phyloP scores from a whole-genome alignment of 1,140 invertebrate genomes.

The Maconellicoccus hirsutus region DNA sequence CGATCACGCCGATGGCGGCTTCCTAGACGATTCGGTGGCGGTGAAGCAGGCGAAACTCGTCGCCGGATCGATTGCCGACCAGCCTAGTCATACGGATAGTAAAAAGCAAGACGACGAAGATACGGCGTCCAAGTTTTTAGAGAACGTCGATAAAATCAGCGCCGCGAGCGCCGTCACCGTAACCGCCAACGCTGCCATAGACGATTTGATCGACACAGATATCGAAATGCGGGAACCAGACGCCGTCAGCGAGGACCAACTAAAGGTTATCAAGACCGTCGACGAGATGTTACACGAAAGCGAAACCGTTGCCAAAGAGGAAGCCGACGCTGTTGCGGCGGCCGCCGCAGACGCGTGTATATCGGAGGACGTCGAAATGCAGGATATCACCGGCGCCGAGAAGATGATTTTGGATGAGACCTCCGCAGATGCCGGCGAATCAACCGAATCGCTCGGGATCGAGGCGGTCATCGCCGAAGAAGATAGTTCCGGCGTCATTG shows the following conservation, averaged over 20 bases:
- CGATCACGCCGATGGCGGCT: neutral
- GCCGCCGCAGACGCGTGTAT: neutral
- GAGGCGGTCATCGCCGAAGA: neutral
- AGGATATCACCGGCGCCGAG: neutral
- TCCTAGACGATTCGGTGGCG: slow-evolving; percentile 3
- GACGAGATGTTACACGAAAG: slow-evolving; percentile 4
- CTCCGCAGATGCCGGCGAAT: neutral
- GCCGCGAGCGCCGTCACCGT: neutral
- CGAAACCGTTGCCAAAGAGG: neutral
- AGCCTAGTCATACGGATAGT: neutral
- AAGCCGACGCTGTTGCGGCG: too few species aligned
- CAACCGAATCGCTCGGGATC: too few species aligned
- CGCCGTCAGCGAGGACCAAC: neutral
- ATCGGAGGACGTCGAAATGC: neutral
- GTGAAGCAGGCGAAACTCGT: neutral
- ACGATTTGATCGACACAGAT: neutral
- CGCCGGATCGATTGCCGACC: neutral
- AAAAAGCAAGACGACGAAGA: neutral
- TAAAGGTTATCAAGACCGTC: neutral
- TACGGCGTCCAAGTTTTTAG: neutral
- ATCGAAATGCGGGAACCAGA: neutral
- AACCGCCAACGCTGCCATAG: neutral
- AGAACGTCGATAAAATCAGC: slow-evolving; percentile 1
- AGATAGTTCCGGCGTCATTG: neutral
- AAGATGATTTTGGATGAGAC: neutral